Conservation (phyloP, 1,140 invertebrate genomes). For the Zophobas atratus region DNA sequence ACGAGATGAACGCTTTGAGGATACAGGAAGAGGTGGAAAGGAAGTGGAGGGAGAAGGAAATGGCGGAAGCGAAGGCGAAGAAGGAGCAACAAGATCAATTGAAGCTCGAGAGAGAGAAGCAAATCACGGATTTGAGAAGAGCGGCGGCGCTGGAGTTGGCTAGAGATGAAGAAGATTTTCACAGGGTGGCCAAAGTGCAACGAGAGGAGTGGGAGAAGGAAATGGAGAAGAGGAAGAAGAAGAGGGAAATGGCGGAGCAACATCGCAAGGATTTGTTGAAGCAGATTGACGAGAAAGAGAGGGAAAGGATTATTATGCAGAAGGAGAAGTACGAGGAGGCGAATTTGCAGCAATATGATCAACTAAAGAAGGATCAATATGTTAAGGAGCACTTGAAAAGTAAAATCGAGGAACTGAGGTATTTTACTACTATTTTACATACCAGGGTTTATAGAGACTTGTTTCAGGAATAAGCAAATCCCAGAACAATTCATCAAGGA, state of each 20-base stretch:
- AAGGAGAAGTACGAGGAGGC: slow-evolving; percentile 78
- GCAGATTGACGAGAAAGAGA: slow-evolving; percentile 80
- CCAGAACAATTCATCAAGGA: slow-evolving; percentile 58
- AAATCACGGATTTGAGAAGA: slow-evolving; percentile 70
- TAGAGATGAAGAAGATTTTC: slow-evolving; percentile 74
- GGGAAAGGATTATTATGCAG: slow-evolving; percentile 73
- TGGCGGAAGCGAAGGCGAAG: slow-evolving; percentile 61
- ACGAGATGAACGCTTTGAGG: slow-evolving; percentile 67
- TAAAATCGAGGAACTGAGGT: slow-evolving; percentile 74
- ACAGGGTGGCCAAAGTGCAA: slow-evolving; percentile 65
- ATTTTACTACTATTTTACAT: background rate
- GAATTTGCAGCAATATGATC: slow-evolving; percentile 72
- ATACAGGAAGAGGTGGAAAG: slow-evolving; percentile 68
- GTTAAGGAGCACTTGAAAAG: slow-evolving; percentile 73
- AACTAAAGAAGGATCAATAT: slow-evolving; percentile 72
- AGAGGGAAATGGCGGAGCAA: slow-evolving; percentile 67
- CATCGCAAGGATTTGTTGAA: slow-evolving; percentile 72
- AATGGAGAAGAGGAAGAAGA: slow-evolving; percentile 69
- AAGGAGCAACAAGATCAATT: slow-evolving; percentile 62
- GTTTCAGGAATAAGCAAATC: slow-evolving; percentile 55
- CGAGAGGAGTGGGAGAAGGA: slow-evolving; percentile 66
- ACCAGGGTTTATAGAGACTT: slow-evolving; percentile 12
- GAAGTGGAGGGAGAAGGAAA: slow-evolving; percentile 68
- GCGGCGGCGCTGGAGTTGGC: slow-evolving; percentile 75
- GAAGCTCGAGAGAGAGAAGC: slow-evolving; percentile 67